Conservation (phyloP, 2,113 vertebrate species). For the Casuarius casuarius region DNA sequence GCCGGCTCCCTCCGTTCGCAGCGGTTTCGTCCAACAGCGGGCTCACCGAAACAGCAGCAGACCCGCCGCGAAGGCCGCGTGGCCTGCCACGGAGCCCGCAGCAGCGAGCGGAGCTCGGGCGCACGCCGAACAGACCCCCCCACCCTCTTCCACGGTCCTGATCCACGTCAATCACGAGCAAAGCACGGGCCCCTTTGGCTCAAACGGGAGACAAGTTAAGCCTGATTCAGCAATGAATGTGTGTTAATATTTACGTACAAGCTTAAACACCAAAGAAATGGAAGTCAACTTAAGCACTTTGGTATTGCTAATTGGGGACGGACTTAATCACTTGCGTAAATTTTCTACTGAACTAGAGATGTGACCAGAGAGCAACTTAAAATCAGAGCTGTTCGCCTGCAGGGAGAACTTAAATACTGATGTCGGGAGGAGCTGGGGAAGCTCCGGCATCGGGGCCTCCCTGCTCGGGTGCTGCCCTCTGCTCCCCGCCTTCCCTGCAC, state of each 20-base stretch:
- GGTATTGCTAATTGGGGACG: background rate
- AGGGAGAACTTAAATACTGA: no score
- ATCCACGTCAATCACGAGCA: background rate
- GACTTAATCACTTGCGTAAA: background rate
- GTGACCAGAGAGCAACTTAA: background rate
- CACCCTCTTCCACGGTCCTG: background rate
- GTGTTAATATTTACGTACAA: background rate
- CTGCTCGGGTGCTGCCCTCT: background rate
- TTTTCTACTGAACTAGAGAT: background rate
- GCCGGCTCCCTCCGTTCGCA: background rate
- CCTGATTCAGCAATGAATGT: background rate
- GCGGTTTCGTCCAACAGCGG: background rate
- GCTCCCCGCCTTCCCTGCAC: background rate
- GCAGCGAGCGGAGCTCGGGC: accelerated
- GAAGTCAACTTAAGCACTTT: background rate
- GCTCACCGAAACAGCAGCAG: background rate
- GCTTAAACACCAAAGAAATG: background rate
- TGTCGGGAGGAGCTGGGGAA: no score
- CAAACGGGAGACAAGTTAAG: background rate
- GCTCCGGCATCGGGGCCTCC: background rate
- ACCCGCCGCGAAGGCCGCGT: accelerated
- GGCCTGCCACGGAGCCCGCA: background rate
- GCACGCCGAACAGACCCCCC: accelerated
- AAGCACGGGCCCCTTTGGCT: background rate
- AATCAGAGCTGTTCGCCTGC: accelerated